Conservation (phyloP, 2,888 invertebrate species). For the Hirtodrosophila alboralis region DNA sequence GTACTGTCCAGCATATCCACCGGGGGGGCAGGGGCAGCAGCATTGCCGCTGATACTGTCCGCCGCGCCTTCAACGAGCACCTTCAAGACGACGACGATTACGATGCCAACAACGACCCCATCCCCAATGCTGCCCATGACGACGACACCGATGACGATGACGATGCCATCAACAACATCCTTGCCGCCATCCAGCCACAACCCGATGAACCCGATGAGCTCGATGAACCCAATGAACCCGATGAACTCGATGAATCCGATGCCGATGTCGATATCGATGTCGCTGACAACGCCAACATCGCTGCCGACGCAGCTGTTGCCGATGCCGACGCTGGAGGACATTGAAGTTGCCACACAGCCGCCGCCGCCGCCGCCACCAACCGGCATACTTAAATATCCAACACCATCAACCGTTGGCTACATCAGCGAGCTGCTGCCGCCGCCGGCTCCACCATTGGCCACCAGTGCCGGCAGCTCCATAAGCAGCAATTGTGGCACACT, state of each 20-base stretch:
- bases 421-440: slow-evolving; percentile 41
- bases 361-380: slow-evolving; percentile 50
- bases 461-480: slow-evolving; percentile 39
- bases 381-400: slow-evolving; percentile 55
- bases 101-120: slow-evolving; percentile 32
- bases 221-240: slow-evolving; percentile 4
- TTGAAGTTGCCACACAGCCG: slow-evolving; percentile 70
- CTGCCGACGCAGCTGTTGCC: slow-evolving; percentile 73
- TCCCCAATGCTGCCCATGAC: slow-evolving; percentile 1
- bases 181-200: not conserved
- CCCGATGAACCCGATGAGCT: slow-evolving; percentile 3
- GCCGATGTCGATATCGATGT: slow-evolving; percentile 3
- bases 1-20: slow-evolving; percentile 60
- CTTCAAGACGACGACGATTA: slow-evolving; percentile 44
- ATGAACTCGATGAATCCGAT: slow-evolving; percentile 4
- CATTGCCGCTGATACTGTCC: slow-evolving; percentile 50
- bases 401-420: slow-evolving; percentile 50
- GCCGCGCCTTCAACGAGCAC: slow-evolving; percentile 53
- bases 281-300: slow-evolving; percentile 12
- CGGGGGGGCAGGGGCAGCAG: slow-evolving; percentile 38
- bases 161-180: slow-evolving; percentile 1
- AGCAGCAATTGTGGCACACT: slow-evolving; percentile 72
- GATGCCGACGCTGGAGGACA: slow-evolving; percentile 81
- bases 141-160: not conserved
- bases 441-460: slow-evolving; percentile 26